Base-by-base conservation (phyloP, 1,140 invertebrate genomes). In the Calephelis virginiensis region DNA sequence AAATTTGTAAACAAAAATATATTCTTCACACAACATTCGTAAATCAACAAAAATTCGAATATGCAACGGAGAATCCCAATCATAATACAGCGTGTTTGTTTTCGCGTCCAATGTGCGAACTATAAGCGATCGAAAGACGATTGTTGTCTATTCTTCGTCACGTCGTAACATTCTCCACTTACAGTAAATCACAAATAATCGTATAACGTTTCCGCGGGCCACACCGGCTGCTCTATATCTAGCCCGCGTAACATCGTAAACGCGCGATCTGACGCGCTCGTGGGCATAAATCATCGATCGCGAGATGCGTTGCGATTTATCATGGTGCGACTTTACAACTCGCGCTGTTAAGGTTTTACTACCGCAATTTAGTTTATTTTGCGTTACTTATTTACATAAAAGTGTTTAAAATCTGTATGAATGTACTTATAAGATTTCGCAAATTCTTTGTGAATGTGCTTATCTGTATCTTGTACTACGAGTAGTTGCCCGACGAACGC, bases 211-310 rank as follows among this genome's bases (percentile, higher is more conserved):
- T 84, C 81, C 76, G 76, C 65, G 73, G 74, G 75, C 81, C 79
- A 82, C 82, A 84, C 77, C 73, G 73, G 69, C 69, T 63, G 82
- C 62, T 65, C 83, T 83, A 84, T 80, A 83, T 86, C 75, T 69
- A 70, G 45, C 28, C 17, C 74, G 64, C 68, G 56, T 66, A 66
- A 68, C 61, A 68, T 85, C 83, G 80, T 88, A 86, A 88, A 88
- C 76, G 73, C 67, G 71, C 81, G 83, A 87, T 87, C 81, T 76
- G 78, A 80, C 77, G 76, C 75, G 74, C 76, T 76, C 73, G 76
- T 77, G 46, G 67, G 61, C 82, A 73, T 89, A 89, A 89, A 89
- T 86, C 86, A 86, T 81, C 74, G 71, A 86, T 84, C 77, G 77
- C 70, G 77, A 80, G 83, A 88, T 87, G 78, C 83, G 83, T 83